Evolutionary conservation across 1,140 invertebrate genomes (phyloP).

Genomic region (Aphelenchoides fujianensis): DNA sequence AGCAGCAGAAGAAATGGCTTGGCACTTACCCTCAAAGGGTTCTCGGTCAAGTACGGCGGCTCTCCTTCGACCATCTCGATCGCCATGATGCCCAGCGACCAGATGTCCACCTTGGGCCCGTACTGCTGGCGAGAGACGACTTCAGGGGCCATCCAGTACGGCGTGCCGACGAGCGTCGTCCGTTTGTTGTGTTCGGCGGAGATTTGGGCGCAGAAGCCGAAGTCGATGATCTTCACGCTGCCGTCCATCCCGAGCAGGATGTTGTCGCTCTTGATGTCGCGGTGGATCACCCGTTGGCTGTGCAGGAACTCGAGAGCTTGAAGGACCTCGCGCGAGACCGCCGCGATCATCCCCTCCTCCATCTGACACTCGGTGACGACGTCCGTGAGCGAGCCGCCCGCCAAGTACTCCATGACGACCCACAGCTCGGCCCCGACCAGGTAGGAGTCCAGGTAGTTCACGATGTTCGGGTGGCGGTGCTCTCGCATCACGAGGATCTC

Average conservation of each 20-base stretch:
- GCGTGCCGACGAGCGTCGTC: conserved; percentile 99
- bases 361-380: conserved; percentile 99
- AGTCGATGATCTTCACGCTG: conserved; percentile 96
- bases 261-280: conserved; percentile 97
- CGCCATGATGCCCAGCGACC: conserved; percentile 95
- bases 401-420: conserved; percentile 98
- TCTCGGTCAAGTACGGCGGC: conserved; percentile 91
- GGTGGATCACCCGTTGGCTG: conserved; percentile 95
- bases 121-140: conserved; percentile 74
- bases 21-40: conserved; percentile 79
- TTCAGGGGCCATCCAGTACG: conserved; percentile 94
- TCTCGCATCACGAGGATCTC: conserved; percentile 99
- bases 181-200: conserved; percentile 96
- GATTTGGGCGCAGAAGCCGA: conserved; percentile 99
- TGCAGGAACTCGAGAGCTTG: conserved; percentile 97
- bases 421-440: conserved; percentile 90
- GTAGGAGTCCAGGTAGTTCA: conserved; percentile 98
- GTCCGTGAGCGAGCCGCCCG: conserved; percentile 94
- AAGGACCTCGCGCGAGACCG: conserved; percentile 86
- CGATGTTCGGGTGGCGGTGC: conserved; percentile 84
- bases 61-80: conserved; percentile 99
- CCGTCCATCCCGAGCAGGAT: conserved; percentile 97
- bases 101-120: conserved; percentile 86
- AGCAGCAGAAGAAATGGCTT: no score
- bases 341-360: conserved; percentile 98